A percentile compares a stretch with the other conserved stretches of the same genome.
These are phyloP conservation scores for Trichogramma pretiosum DNA, from an alignment of 1,140 invertebrate species.

Conservation along the genomic window DNA sequence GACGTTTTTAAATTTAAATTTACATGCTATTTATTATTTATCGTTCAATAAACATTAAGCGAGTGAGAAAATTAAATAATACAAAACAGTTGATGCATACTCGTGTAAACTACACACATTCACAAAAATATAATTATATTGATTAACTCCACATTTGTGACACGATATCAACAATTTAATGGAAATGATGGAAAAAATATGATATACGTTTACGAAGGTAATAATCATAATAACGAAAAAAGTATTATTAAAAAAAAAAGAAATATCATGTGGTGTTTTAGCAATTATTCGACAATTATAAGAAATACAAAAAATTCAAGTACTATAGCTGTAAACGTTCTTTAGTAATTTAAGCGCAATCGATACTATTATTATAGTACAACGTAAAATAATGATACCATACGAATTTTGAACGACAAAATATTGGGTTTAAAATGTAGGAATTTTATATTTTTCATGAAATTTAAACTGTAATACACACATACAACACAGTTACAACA, in stretches of 20 bases:
- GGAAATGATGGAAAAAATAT: slow-evolving; percentile 6
- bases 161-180: too few species aligned
- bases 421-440: too few species aligned
- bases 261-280: slow-evolving; percentile 8
- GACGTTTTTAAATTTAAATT: slow-evolving; percentile 13
- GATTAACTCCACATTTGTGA: slow-evolving; percentile 9
- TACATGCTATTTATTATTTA: neutral
- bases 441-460: too few species aligned
- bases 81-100: slow-evolving; percentile 5
- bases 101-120: slow-evolving; percentile 2
- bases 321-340: slow-evolving; percentile 13
- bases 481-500: too few species aligned
- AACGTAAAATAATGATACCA: too few species aligned
- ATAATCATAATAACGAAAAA: slow-evolving; percentile 5
- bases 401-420: too few species aligned
- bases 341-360: slow-evolving; percentile 18
- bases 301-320: slow-evolving; percentile 5
- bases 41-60: slow-evolving; percentile 9
- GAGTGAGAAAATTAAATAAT: neutral
- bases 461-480: too few species aligned
- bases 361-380: slow-evolving; percentile 12
- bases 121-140: slow-evolving; percentile 6
- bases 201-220: too few species aligned
- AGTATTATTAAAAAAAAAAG: slow-evolving; percentile 1
- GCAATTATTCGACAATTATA: slow-evolving; percentile 8